phyloP scores from a whole-genome alignment of 1,140 invertebrate species.

The Cheumatopsyche charites region DNA sequence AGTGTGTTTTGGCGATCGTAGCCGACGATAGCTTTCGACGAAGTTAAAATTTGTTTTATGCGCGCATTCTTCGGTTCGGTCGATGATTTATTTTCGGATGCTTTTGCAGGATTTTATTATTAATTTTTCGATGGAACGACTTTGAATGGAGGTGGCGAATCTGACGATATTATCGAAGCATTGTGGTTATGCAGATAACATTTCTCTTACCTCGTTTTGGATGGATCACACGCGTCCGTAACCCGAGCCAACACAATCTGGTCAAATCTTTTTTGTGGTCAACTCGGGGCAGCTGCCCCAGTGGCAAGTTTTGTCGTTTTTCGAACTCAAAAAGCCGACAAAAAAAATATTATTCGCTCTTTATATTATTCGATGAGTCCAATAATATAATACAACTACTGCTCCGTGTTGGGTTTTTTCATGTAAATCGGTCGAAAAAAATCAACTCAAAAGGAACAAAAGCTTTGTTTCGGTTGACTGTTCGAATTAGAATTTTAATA shows the following conservation, averaged over 20 bases:
- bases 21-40: not conserved
- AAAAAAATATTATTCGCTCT: constrained; percentile 22
- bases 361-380: constrained; percentile 2
- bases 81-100: no score
- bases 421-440: not conserved
- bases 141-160: no score
- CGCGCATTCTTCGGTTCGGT: no score
- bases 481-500: no score
- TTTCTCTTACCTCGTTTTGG: constrained; percentile 16
- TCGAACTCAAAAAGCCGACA: constrained; percentile 15
- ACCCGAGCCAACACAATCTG: constrained; percentile 41
- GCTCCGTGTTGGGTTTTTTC: not conserved
- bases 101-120: no score
- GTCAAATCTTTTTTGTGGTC: constrained; percentile 44
- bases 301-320: constrained; percentile 18
- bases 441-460: not conserved
- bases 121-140: no score
- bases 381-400: not conserved
- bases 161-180: no score
- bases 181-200: not conserved
- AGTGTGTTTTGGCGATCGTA: constrained; percentile 11
- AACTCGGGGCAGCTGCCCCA: constrained; percentile 40
- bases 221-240: constrained; percentile 26
- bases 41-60: no score
- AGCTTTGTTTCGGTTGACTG: no score